Evolutionary conservation across 37 sponge, comb jelly and placozoan species (phyloP).

Genomic region (Chondrosia reniformis): DNA sequence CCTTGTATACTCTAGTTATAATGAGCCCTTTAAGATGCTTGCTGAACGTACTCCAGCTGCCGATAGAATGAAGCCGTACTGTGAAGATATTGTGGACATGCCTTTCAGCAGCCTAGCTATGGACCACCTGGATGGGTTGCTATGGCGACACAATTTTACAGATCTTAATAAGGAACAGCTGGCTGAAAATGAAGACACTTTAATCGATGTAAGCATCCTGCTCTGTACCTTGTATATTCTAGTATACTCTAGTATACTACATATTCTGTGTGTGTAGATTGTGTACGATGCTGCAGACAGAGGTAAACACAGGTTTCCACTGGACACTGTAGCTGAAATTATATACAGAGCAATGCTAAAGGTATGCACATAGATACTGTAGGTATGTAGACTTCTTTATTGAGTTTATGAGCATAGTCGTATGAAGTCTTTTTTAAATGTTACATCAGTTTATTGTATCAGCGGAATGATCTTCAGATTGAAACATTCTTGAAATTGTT

Average conservation of each 20-base stretch:
- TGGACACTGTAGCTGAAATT: slow-evolving; percentile 41
- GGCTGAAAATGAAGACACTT: background rate
- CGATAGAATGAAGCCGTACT: slow-evolving; percentile 27
- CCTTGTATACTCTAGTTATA: background rate
- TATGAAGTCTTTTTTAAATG: too few relatives aligned
- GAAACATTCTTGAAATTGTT: too few relatives aligned
- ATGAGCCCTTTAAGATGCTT: background rate
- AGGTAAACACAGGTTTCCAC: background rate
- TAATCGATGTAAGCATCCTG: background rate
- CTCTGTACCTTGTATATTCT: background rate
- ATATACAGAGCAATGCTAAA: slow-evolving; percentile 42
- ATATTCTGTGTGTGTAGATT: background rate
- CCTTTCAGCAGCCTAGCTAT: slow-evolving; percentile 72
- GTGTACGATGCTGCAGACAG: slow-evolving; percentile 6
- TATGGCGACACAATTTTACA: too few relatives aligned
- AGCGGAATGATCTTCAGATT: too few relatives aligned
- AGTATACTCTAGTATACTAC: background rate
- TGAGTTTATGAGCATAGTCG: too few relatives aligned
- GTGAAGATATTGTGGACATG: slow-evolving; percentile 58
- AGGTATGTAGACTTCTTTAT: too few relatives aligned
- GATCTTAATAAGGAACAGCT: too few relatives aligned
- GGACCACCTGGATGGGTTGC: slow-evolving; percentile 80
- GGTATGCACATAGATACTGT: background rate
- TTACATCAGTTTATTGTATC: too few relatives aligned
- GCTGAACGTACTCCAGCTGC: background rate